Percentiles rank a stretch among this genome's conserved stretches.
These are phyloP conservation scores for Okapia johnstoni DNA, from an alignment of 2,113 vertebrate species.

Conservation along the genomic window DNA sequence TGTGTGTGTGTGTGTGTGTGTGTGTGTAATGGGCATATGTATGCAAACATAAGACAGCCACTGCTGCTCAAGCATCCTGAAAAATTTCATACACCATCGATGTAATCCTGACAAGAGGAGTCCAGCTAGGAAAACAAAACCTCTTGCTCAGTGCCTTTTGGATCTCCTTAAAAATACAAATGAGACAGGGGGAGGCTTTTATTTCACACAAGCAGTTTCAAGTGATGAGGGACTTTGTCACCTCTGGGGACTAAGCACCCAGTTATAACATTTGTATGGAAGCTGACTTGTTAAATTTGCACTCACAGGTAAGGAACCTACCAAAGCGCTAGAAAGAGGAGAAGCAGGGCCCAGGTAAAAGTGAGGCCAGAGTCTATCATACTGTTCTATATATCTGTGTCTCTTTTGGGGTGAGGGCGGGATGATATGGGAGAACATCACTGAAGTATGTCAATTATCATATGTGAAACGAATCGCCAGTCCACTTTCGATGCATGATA, in stretches of 20 bases:
- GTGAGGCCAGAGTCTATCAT: not conserved
- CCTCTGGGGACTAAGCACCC: not conserved
- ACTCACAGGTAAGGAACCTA: not conserved
- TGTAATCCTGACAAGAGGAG: not conserved
- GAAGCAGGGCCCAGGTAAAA: not conserved
- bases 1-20: no score
- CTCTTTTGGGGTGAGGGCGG: no score
- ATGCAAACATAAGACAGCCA: not conserved
- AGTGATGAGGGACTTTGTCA: not conserved
- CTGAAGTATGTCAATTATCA: no score
- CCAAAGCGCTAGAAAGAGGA: not conserved
- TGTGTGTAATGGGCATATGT: not conserved
- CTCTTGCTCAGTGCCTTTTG: not conserved
- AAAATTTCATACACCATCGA: not conserved
- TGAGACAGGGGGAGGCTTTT: rapidly evolving
- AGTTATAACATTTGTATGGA: not conserved
- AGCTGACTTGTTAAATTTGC: not conserved
- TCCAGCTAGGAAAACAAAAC: not conserved
- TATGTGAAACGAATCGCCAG: no score
- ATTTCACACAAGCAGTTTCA: not conserved
- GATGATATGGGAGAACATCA: no score
- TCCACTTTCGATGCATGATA: no score
- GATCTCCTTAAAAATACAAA: not conserved
- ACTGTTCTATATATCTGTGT: no score
- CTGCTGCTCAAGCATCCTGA: not conserved